These are phyloP conservation scores for Pyrochroa serraticornis DNA, from an alignment of 2,888 invertebrate species.

Conservation along the genomic window DNA sequence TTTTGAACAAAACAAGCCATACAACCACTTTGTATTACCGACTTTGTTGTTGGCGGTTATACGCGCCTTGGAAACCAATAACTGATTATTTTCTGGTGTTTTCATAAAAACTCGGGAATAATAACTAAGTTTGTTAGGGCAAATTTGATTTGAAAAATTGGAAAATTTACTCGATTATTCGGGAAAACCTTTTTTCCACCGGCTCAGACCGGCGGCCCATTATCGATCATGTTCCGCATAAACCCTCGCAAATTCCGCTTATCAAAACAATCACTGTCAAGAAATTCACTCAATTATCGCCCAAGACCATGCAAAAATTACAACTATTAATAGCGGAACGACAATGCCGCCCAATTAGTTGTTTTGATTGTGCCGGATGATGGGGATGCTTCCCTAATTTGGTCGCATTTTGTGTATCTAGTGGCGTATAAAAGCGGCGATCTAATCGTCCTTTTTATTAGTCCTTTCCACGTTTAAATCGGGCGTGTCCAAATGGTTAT, in stretches of 20 bases:
- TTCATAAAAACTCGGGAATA: slow-evolving; percentile 45
- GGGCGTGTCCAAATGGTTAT: slow-evolving; percentile 44
- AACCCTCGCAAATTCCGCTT: too few relatives aligned
- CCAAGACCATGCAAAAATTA: too few relatives aligned
- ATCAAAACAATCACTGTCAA: too few relatives aligned
- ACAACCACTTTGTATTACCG: slow-evolving; percentile 37
- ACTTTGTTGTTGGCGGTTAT: slow-evolving; percentile 36
- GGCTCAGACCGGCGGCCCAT: not conserved
- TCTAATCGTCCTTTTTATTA: slow-evolving; percentile 26
- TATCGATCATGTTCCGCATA: not conserved
- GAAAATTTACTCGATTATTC: slow-evolving; percentile 25
- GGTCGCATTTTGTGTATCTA: slow-evolving; percentile 1
- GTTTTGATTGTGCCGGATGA: slow-evolving; percentile 19
- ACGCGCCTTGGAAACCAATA: slow-evolving; percentile 40
- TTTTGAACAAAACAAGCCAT: slow-evolving; percentile 49
- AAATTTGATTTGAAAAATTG: slow-evolving; percentile 29
- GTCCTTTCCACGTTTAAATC: slow-evolving; percentile 29
- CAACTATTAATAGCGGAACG: not conserved
- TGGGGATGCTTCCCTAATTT: slow-evolving; percentile 3
- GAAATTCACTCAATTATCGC: too few relatives aligned
- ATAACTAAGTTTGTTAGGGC: slow-evolving; percentile 39
- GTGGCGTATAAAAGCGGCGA: slow-evolving; percentile 10
- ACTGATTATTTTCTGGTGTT: slow-evolving; percentile 48
- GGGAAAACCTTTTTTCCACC: slow-evolving; percentile 18
- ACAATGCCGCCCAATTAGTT: not conserved